phyloP scores from a whole-genome alignment of 2,888 invertebrate genomes.

The Tenthredo livida region DNA sequence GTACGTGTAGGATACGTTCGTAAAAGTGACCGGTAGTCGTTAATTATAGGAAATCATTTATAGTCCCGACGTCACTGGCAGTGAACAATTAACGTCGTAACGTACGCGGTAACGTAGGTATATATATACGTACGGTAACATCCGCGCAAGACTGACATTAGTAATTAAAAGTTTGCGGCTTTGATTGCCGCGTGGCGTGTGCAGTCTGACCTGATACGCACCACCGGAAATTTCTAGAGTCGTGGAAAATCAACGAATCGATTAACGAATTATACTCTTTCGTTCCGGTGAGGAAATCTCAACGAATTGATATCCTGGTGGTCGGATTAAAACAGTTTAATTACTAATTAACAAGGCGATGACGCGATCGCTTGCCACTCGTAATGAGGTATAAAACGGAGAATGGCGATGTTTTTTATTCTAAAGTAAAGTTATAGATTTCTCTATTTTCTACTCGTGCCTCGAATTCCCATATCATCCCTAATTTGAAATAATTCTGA shows the following conservation, averaged over 20 bases:
- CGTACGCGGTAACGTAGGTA: neutral
- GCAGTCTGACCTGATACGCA: conserved; percentile 30
- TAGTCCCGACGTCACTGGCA: conserved; percentile 21
- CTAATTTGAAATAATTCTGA: neutral
- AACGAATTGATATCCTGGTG: neutral
- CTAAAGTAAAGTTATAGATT: neutral
- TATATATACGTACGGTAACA: neutral
- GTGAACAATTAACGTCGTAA: conserved; percentile 39
- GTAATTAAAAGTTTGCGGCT: conserved; percentile 43
- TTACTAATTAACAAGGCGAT: neutral
- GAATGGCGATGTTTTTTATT: neutral
- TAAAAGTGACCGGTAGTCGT: conserved; percentile 8
- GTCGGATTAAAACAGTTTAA: conserved; percentile 2
- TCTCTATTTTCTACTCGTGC: neutral
- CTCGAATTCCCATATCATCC: neutral
- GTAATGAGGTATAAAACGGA: neutral
- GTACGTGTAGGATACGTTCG: neutral
- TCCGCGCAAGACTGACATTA: conserved; percentile 43
- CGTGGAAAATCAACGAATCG: neutral
- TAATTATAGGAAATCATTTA: conserved; percentile 40
- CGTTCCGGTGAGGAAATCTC: neutral
- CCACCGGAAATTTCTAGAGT: neutral
- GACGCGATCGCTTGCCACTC: neutral
- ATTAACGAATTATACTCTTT: neutral
- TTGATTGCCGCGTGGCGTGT: conserved; percentile 47